These are phyloP conservation scores for Ernsta delagoae DNA, from an alignment of 2,888 invertebrate species.

Conservation along the genomic window DNA sequence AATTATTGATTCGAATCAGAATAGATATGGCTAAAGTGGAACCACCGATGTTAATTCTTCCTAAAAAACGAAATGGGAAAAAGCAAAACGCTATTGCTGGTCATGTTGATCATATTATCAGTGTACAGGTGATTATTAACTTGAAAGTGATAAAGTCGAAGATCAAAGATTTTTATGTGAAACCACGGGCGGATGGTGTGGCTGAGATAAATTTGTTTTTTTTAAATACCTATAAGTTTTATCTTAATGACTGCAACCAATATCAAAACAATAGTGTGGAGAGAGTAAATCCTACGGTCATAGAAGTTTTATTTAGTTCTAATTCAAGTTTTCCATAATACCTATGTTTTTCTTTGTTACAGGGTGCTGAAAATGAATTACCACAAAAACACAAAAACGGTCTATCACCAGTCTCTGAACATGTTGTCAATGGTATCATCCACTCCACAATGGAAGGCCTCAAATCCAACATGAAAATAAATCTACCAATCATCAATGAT, in stretches of 20 bases:
- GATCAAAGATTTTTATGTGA: too few species aligned
- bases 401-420: conserved; percentile 76
- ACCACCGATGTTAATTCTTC: conserved; percentile 85
- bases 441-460: conserved; percentile 77
- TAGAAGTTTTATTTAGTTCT: too few species aligned
- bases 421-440: conserved; percentile 73
- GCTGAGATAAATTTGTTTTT: too few species aligned
- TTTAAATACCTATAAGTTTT: too few species aligned
- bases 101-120: conserved; percentile 87
- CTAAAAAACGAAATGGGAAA: conserved; percentile 85
- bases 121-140: conserved; percentile 78
- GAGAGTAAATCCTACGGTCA: too few species aligned
- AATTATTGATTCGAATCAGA: background rate
- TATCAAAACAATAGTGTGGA: too few species aligned
- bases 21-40: conserved; percentile 71
- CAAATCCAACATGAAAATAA: conserved; percentile 79
- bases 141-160: background rate
- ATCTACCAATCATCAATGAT: conserved; percentile 76
- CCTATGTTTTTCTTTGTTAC: conserved; percentile 39
- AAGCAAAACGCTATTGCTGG: conserved; percentile 76
- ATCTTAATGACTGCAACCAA: too few species aligned
- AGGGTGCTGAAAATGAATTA: conserved; percentile 75
- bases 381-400: conserved; percentile 74
- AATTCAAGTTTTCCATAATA: too few species aligned
- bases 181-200: too few species aligned